Base-by-base conservation (phyloP, 2,888 invertebrate species). In the Nineta flava region DNA sequence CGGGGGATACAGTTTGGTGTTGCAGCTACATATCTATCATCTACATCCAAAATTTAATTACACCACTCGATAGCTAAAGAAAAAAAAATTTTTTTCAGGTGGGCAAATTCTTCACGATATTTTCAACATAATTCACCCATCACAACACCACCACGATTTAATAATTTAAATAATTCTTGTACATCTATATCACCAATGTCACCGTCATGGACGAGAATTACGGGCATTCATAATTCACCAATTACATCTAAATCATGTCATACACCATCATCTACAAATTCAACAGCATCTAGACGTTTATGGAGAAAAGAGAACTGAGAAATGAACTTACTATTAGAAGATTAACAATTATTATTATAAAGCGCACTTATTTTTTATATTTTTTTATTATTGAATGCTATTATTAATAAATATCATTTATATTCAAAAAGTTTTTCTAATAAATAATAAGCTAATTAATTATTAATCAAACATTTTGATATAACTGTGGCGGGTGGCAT, bases 211-310 rank as follows among this genome's bases (percentile, higher is more conserved):
- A 60, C 76, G 4, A 66, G 77, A 21, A 71, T 77, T 50, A 77
- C 77, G 0, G 77, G 77, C 2, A 70, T 71, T 2, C 74, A 77
- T 59, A 77, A 77, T 0, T 77, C 78, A 3, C 65, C 43, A 9
- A 6, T 19, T 2, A 19, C 17, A 9, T 13, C 19, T 9, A 17
- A 21, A 19, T 21, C 2, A 9, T 19, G 43, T 43, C 17, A n/a
- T n/a, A 43, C 17, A 13, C 43, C 19, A 17, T 26, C 26, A 6
- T 26, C 26, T 26, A 26, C 26, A 26, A 26, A 6, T 26, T 26
- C 26, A 26, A 16, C n/a, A 6, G n/a, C 43, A 9, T 9, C n/a
- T 12, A n/a, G 19, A 19, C 21, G 43, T 16, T 21, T 17, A 12
- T 43, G 21, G 16, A 19, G 16, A 17, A 43, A 17, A 43, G 19